Percentiles rank a stretch among this genome's conserved stretches.
Conservation (phyloP, 2,797 vertebrate genomes). For the Squalus acanthias region DNA sequence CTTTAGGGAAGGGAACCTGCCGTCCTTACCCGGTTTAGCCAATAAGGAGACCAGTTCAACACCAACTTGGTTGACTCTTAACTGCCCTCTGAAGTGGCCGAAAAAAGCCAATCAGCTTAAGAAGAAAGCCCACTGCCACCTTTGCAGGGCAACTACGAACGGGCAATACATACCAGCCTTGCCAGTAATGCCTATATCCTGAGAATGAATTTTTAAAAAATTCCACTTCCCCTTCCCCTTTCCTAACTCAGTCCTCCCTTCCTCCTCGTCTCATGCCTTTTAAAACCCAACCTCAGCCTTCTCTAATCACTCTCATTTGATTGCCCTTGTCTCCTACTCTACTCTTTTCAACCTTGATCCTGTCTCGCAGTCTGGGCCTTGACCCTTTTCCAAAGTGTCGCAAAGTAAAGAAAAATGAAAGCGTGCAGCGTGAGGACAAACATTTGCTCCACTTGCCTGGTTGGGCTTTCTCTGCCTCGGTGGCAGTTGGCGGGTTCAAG, state of each 20-base stretch:
- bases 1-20: background rate
- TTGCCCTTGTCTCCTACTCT: background rate
- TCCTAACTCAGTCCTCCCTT: background rate
- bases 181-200: background rate
- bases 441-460: background rate
- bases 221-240: background rate
- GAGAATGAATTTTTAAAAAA: background rate
- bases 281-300: background rate
- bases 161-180: background rate
- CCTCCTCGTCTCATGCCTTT: background rate
- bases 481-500: conserved; percentile 48
- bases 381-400: background rate
- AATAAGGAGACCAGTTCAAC: background rate
- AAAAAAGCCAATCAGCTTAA: background rate
- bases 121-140: background rate
- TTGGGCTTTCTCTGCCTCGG: conserved; percentile 42
- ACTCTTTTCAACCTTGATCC: background rate
- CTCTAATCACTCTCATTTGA: background rate
- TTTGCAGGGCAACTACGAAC: background rate
- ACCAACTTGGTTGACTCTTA: background rate
- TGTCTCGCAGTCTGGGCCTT: background rate
- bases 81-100: background rate
- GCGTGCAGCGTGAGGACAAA: background rate
- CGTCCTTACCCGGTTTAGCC: background rate
- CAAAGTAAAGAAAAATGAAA: background rate